Base-by-base conservation (phyloP, 2,797 vertebrate species). In the Coilia nasus region DNA sequence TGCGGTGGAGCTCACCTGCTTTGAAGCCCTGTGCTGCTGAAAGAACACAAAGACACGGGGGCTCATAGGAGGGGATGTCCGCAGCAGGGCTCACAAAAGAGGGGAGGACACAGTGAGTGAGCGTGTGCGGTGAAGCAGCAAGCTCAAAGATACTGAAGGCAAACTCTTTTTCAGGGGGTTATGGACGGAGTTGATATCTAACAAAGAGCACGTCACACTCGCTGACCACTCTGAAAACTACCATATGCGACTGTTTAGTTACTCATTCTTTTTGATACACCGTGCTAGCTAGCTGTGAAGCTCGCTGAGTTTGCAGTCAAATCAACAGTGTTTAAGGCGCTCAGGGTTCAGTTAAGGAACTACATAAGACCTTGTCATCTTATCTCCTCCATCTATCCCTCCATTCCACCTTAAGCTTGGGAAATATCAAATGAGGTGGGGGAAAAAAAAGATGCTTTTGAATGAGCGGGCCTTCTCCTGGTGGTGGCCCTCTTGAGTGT, bases 21-120 rank as follows among this genome's bases (percentile, higher is more conserved):
- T 92, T 92, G 91, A 94, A 91, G 91, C 90, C 80, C 81, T 59
- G 86, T 81, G 56, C 81, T 25, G 67, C 83, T 86, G 81, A 91
- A 81, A 82, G 85, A 64, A 85, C 84, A 89, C 89, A 90, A 88
- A 85, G 57, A 31, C 41, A 47, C 60, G 81, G 12, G 2, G 64
- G 54, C 11, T 46, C 23, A 82, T 64, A 31, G 25, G 67, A 47
- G 41, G 81, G 19, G 59, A 85, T 25, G 35, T 81, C 57, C 21
- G 71, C 81, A 85, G 31, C 46, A 67, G 15, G 46, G 35, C 82
- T 85, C 62, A 50, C 60, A 78, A 35, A 46, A 21, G 62, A 35
- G 78, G 64, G 56, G 85, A 56, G 28, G 44, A 23, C 19, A 64
- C 19, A 6, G 31, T 78, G 71, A 78, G 71, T 78, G 71, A 78